phyloP scores from a whole-genome alignment of 2,113 vertebrate species.

The Leiothrix lutea region DNA sequence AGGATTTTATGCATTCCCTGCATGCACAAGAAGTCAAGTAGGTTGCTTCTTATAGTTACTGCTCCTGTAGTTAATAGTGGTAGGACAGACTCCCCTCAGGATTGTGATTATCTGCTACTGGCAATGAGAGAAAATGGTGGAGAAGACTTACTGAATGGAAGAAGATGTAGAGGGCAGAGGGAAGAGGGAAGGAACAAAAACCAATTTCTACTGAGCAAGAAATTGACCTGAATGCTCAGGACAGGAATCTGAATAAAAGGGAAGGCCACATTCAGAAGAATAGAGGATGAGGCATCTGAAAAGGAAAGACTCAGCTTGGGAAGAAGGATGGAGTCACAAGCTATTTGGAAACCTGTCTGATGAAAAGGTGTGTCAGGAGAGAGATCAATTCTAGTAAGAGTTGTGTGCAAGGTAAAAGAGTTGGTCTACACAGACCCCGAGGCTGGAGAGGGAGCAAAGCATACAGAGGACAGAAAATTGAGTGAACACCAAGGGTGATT shows the following conservation, averaged over 20 bases:
- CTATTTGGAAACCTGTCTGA: not conserved
- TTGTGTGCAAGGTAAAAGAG: not conserved
- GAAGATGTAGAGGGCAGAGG: not conserved
- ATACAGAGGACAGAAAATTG: not conserved
- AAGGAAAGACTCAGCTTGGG: not conserved
- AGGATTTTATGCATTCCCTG: not conserved
- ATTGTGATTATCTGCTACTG: not conserved
- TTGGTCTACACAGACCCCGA: not conserved
- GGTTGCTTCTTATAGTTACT: not conserved
- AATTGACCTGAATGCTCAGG: not conserved
- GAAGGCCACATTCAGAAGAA: not conserved
- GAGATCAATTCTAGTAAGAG: not conserved
- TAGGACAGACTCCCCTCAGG: not conserved
- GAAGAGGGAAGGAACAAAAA: not conserved
- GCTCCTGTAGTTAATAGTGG: not conserved
- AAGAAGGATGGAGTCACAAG: not conserved
- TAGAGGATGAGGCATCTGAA: not conserved
- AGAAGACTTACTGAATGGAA: not conserved
- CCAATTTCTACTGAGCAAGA: not conserved
- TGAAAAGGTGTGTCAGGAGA: not conserved
- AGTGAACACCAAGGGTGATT: rapidly evolving
- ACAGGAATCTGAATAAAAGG: not conserved
- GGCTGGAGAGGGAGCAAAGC: not conserved
- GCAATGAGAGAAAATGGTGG: not conserved
- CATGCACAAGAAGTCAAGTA: not conserved